Evolutionary conservation across 2,113 vertebrate species (phyloP), one percentile per base, ranked within the genome.

Genomic region (Cynoglossus semilaevis): DNA sequence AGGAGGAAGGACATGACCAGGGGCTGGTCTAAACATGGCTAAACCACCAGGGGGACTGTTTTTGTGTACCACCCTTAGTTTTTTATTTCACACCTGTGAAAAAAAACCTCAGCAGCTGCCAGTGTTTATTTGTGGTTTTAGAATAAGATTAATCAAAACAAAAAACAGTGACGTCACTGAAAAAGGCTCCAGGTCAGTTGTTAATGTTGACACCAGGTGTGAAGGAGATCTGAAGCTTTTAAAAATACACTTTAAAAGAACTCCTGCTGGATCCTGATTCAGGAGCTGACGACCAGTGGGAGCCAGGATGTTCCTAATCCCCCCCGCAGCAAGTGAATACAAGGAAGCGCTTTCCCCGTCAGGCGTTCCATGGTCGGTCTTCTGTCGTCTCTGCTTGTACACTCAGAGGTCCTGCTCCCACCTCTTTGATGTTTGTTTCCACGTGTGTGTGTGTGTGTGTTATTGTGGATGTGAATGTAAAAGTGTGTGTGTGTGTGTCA

Each of bases 331-430:
- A 50, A 71, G 57, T 67, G 62, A 68, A 67, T 60, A 68, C 38
- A 58, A 51, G 65, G 52, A 79, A 55, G 48, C 67, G 51, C 58
- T 58, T 60, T 58, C 44, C 44, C 63, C 58, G 63, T 78, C 69
- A 79, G 69, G 57, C 62, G 50, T 70, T 77, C 50, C 45, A 54
- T 43, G 58, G 52, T 57, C 60, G 63, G 54, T 57, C 50, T 48
- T 79, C 37, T 63, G 52, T 65, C 63, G 58, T 63, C 43, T 65
- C 53, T 72, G 63, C 66, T 49, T 43, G 6, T 43, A 38, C 22
- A 62, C 37, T 58, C 48, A 7, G 35, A 72, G 43, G 58, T 72
- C 57, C 18, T 4, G 49, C 58, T 63, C 56, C 6, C 8, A 59
- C 52, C 62, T 63, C 57, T 82, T 74, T 71, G 56, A 77, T 70